These are phyloP conservation scores for Fragum sueziense DNA, from an alignment of 2,888 invertebrate genomes.

Conservation along the genomic window DNA sequence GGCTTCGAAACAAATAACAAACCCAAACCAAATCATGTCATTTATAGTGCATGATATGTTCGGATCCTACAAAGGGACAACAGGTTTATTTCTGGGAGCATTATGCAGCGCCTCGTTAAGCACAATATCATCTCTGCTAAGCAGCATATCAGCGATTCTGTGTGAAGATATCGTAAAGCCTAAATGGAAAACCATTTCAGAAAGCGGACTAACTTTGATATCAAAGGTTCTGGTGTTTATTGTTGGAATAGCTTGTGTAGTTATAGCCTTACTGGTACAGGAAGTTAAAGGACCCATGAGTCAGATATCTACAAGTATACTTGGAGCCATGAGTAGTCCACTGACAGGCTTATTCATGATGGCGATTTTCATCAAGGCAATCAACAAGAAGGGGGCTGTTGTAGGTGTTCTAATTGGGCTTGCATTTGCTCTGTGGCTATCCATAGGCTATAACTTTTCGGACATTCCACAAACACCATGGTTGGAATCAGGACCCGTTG, in stretches of 20 bases:
- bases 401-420: background rate
- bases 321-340: slow-evolving; percentile 17
- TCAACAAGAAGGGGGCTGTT: background rate
- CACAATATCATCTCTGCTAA: slow-evolving; percentile 13
- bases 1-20: slow-evolving; percentile 16
- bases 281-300: slow-evolving; percentile 5
- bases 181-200: background rate
- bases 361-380: slow-evolving; percentile 12
- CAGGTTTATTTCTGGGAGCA: slow-evolving; percentile 16
- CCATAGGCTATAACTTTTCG: slow-evolving; percentile 17
- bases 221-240: slow-evolving; percentile 14
- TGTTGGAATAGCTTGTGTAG: slow-evolving; percentile 5
- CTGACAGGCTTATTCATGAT: slow-evolving; percentile 20
- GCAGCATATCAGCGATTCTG: slow-evolving; percentile 20
- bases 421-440: slow-evolving; percentile 15
- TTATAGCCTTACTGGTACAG: background rate
- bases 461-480: slow-evolving; percentile 5
- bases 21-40: slow-evolving; percentile 25
- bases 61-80: background rate
- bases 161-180: slow-evolving; percentile 8
- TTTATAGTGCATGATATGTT: slow-evolving; percentile 20
- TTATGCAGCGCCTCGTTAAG: slow-evolving; percentile 23
- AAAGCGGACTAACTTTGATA: background rate
- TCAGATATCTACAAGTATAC: slow-evolving; percentile 16
- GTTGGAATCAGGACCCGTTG: slow-evolving; percentile 13